Evolutionary conservation across 1,140 invertebrate species (phyloP).

Genomic region (Triops cancriformis): DNA sequence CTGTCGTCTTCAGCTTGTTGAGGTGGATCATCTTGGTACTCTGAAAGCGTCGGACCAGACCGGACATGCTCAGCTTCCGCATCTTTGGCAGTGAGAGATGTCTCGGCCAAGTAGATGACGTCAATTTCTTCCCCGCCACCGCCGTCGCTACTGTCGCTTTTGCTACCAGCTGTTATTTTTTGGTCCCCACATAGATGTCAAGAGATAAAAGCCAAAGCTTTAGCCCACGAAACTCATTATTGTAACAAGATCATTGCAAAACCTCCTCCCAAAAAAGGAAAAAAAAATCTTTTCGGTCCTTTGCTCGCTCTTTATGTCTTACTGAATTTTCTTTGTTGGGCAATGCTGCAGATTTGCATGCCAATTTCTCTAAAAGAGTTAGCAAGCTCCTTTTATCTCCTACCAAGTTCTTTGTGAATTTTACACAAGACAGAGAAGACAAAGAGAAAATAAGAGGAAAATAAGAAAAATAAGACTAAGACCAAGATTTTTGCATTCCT

Average conservation of each 20-base stretch:
- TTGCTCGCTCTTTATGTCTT: neutral
- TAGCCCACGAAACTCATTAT: neutral
- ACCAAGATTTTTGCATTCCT: too few relatives aligned
- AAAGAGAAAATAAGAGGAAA: too few relatives aligned
- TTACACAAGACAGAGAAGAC: too few relatives aligned
- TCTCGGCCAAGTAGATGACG: neutral
- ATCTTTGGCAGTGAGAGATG: slow-evolving; percentile 4
- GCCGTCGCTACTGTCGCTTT: neutral
- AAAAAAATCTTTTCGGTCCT: neutral
- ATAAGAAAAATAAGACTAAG: too few relatives aligned
- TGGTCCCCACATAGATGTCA: neutral
- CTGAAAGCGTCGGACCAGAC: neutral
- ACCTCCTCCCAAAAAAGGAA: neutral
- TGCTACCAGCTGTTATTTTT: neutral
- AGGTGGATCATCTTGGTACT: neutral
- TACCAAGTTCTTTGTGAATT: neutral
- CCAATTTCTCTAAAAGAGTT: neutral
- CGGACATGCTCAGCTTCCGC: neutral
- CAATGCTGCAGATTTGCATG: neutral
- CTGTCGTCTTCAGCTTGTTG: neutral
- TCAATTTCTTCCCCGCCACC: neutral
- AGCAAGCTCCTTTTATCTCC: neutral
- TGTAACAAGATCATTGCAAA: neutral
- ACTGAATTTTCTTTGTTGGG: neutral
- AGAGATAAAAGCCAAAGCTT: too few relatives aligned